Conservation (phyloP, 2,113 vertebrate species). For the Lucifuga dentata region DNA sequence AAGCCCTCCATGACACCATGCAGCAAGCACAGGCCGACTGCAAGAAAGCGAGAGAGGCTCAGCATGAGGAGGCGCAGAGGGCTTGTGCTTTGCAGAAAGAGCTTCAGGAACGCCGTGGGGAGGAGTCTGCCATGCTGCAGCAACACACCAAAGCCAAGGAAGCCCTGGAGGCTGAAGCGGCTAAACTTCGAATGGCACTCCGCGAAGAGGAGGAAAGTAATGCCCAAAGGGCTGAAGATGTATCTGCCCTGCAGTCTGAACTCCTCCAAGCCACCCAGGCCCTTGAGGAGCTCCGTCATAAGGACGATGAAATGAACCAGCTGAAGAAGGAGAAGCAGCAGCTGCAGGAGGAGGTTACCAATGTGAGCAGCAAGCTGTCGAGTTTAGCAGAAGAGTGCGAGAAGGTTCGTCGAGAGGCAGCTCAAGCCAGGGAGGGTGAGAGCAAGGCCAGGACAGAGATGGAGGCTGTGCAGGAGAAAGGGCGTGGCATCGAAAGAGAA, state of each 20-base stretch:
- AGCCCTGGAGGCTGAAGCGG: slow-evolving; percentile 80
- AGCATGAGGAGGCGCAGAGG: slow-evolving; percentile 73
- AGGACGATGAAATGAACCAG: slow-evolving; percentile 81
- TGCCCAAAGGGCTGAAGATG: slow-evolving; percentile 73
- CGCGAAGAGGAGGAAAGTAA: slow-evolving; percentile 86
- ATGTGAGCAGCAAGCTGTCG: slow-evolving; percentile 79
- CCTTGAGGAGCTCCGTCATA: slow-evolving; percentile 79
- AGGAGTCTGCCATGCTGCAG: slow-evolving; percentile 71
- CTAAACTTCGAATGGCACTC: slow-evolving; percentile 67
- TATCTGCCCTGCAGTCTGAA: slow-evolving; percentile 84
- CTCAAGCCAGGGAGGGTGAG: slow-evolving; percentile 81
- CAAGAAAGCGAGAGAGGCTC: slow-evolving; percentile 68
- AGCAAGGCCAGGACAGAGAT: slow-evolving; percentile 80
- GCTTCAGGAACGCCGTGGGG: slow-evolving; percentile 72
- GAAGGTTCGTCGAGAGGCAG: slow-evolving; percentile 80
- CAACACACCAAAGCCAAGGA: slow-evolving; percentile 79
- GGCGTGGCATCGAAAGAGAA: slow-evolving; percentile 88
- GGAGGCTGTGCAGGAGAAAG: slow-evolving; percentile 84
- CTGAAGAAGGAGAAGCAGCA: slow-evolving; percentile 82
- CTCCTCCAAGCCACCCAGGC: slow-evolving; percentile 82
- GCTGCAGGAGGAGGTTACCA: slow-evolving; percentile 84
- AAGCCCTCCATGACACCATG: slow-evolving; percentile 74
- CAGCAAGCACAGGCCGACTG: slow-evolving; percentile 83
- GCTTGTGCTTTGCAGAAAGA: slow-evolving; percentile 79
- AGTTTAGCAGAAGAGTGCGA: slow-evolving; percentile 80